Evolutionary conservation across 2,797 vertebrate genomes (phyloP), one percentile per base, ranked within the genome.

Genomic region (Sebastiscus tertius): DNA sequence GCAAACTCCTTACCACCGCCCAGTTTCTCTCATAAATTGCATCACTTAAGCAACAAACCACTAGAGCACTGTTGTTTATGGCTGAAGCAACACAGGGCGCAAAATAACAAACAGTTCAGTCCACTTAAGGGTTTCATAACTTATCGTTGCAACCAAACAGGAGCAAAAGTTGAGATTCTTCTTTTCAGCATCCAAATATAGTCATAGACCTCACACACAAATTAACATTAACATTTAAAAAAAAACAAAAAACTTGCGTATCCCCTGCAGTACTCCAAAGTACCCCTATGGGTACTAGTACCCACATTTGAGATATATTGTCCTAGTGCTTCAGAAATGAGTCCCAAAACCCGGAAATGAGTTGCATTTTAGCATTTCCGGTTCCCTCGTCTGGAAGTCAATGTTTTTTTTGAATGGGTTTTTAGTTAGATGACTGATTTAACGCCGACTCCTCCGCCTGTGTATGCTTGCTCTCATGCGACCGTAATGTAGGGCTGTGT

Each of bases 21-120:
- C 52, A 78, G 22, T 70, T 70, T 77, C 10, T 39, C 26, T 64
- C n/a, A 4, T 33, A 36, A 62, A 33, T 60, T 76, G 69, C 46
- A 61, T 76, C 72, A 84, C 49, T 72, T 65, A 10, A 80, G 64
- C 68, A 78, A 65, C 33, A 70, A 62, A 72, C 49, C 66, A 76
- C 66, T 24, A 56, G 54, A 79, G 16, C 6, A 13, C 42, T 46
- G 42, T 3, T 86, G 77, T 84, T 85, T 84, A 85, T 24, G 33
- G 61, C 8, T 82, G 61, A 59, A 78, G 74, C 79, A 85, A 79
- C 71, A 68, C 49, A 29, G 62, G 49, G 55, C 0, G 31, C 54
- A 71, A 75, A 78, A 61, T 54, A 84, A 79, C 76, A 79, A 63
- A 77, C 34, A 60, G 29, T 49, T 70, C 42, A 26, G 63, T 39